These are phyloP conservation scores for Phrynosoma platyrhinos DNA, from an alignment of 2,113 vertebrate species.

Conservation along the genomic window DNA sequence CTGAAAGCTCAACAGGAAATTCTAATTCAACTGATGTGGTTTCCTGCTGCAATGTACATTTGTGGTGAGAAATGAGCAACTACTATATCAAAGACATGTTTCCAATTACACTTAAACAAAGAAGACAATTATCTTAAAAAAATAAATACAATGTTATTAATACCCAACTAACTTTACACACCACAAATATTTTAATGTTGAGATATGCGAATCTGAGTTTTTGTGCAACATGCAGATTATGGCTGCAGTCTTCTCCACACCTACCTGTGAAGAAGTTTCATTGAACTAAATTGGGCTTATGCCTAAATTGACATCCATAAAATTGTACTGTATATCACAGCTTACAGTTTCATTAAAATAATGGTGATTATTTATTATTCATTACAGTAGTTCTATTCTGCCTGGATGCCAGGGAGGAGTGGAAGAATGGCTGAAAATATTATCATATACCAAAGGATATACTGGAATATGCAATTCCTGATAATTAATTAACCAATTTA, in stretches of 20 bases:
- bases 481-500: too few species aligned
- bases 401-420: not conserved
- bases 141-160: not conserved
- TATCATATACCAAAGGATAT: not conserved
- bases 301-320: not conserved
- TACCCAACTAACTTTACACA: not conserved
- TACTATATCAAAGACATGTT: constrained; percentile 47
- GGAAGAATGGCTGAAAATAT: not conserved
- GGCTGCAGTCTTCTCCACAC: not conserved
- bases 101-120: constrained; percentile 50
- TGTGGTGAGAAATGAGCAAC: constrained; percentile 53
- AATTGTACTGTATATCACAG: not conserved
- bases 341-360: not conserved
- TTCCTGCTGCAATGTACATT: constrained; percentile 64
- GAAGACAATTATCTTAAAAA: not conserved
- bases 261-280: not conserved
- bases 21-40: constrained; percentile 65
- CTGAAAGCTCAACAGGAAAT: constrained; percentile 69
- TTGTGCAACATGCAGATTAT: not conserved
- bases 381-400: not conserved
- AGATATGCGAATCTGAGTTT: not conserved
- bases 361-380: not conserved
- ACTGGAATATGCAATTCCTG: too few species aligned
- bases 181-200: not conserved
- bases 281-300: not conserved